Base-by-base conservation (phyloP, 1,140 invertebrate genomes). In the Cepaea nemoralis region DNA sequence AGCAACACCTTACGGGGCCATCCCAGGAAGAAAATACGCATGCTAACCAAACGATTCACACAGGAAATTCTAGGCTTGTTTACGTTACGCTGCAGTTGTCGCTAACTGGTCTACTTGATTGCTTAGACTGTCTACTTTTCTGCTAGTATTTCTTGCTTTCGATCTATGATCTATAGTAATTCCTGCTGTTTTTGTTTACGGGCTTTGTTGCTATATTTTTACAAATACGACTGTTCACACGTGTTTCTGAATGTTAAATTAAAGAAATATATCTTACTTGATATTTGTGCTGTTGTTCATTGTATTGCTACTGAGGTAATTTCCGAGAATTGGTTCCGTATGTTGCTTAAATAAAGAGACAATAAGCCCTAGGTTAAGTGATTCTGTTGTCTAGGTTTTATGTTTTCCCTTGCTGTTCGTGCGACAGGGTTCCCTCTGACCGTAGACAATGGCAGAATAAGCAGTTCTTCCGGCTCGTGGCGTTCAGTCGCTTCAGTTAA, bases 1-100 rank as follows among this genome's bases (percentile, higher is more conserved):
- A 85, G 83, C 50, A 85, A 81, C 33, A 83, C 73, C 77, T 84
- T 84, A 79, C 73, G 66, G 37, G 80, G 79, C 85, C 85, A 85
- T 86, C 59, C 33, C 33, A 63, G 31, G 35, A 74, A 71, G 45
- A 71, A 55, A 73, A 31, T 55, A 45, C 66, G 50, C 78, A 80
- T 80, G n/a, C 66, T 80, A 80, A 37, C 22, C 14, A 31, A 33
- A 1, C 40, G 37, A 37, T 39, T 35, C 77, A 45, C 37, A 6
- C 35, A 39, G 67, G 16, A 50, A 45, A 2, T 27, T 48, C 12
- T 75, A 35, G 14, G 22, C 42, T 75, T 50, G 22, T 22, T 55
- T 8, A 45, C 8, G 8, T 8, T 45, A 19, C 19, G 42, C 8
- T 10, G 19, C 8, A 55, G n/a, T 55, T 22, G 16, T 55, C 22